phyloP scores from a whole-genome alignment of 2,113 vertebrate species.

The Hyla sarda region DNA sequence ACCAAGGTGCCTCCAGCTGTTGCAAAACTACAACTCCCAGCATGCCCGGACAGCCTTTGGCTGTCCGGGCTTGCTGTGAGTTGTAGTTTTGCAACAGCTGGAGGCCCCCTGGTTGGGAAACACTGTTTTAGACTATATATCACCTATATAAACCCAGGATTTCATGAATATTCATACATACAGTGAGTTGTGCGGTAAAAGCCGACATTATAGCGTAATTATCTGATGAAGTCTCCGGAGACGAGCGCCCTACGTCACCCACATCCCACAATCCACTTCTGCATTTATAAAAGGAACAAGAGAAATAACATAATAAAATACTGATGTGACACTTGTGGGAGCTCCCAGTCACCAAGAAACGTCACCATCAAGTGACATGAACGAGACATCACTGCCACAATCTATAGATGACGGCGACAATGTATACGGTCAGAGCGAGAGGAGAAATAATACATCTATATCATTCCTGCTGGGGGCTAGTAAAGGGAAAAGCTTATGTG shows the following conservation, averaged over 20 bases:
- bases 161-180: neutral
- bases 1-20: no score
- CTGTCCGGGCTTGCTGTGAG: no score
- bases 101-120: no score
- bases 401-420: neutral
- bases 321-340: neutral
- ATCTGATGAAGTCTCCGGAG: neutral
- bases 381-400: neutral
- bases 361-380: neutral
- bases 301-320: neutral
- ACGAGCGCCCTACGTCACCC: neutral
- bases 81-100: no score
- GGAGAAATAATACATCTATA: neutral
- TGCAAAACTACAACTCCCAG: no score
- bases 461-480: no score
- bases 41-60: no score
- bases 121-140: neutral
- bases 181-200: conserved; percentile 1
- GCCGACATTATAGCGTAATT: neutral
- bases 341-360: neutral
- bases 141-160: neutral
- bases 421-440: neutral
- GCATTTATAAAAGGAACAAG: neutral
- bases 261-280: neutral
- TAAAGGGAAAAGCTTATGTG: no score